These are phyloP conservation scores for Mesorhabditis belari DNA, from an alignment of 2,888 invertebrate species.

Conservation along the genomic window DNA sequence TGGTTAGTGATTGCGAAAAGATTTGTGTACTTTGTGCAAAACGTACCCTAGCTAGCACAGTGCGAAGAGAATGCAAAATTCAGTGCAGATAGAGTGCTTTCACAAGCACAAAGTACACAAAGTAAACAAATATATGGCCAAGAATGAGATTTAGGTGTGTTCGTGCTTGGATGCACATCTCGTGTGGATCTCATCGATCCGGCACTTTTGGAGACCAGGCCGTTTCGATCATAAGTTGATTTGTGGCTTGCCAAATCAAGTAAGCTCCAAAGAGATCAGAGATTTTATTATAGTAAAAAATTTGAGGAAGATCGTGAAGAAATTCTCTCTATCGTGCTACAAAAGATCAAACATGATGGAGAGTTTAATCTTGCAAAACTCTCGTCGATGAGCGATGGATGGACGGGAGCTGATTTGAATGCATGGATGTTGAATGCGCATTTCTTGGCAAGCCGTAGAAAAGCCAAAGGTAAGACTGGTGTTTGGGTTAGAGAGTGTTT, in stretches of 20 bases:
- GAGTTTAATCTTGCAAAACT: conserved; percentile 67
- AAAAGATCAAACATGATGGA: conserved; percentile 62
- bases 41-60: background rate
- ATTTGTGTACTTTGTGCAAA: no score
- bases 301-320: conserved; percentile 57
- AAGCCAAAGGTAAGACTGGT: conserved; percentile 1
- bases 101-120: background rate
- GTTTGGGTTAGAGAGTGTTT: background rate
- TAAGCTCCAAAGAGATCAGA: conserved; percentile 49
- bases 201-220: conserved; percentile 83
- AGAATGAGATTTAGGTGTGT: conserved; percentile 61
- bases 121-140: background rate
- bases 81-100: no score
- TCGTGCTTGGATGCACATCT: conserved; percentile 83
- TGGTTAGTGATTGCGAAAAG: conserved; percentile 54
- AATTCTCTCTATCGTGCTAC: conserved; percentile 68
- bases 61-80: background rate
- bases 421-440: conserved; percentile 41
- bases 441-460: conserved; percentile 25
- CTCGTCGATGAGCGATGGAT: conserved; percentile 28
- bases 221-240: conserved; percentile 77
- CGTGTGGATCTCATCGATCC: conserved; percentile 92
- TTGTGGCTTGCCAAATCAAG: conserved; percentile 72
- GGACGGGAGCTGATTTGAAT: conserved; percentile 44
- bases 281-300: background rate